A percentile compares a stretch with the other conserved stretches of the same genome.
Evolutionary conservation across 2,797 vertebrate genomes (phyloP).

Genomic region (Argyrosomus regius): DNA sequence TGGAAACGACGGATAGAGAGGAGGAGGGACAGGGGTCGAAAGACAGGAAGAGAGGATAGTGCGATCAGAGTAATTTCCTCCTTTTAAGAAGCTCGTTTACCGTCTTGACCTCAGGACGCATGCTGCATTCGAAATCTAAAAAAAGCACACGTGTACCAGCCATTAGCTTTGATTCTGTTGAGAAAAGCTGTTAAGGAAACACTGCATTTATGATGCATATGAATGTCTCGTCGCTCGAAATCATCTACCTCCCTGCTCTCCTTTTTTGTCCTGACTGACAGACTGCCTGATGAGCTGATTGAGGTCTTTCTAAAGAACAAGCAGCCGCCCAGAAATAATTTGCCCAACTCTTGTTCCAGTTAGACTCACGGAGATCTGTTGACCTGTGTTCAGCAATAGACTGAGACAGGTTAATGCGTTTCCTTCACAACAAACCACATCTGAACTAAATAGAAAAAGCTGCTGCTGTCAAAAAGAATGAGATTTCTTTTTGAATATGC

Average conservation of each 20-base stretch:
- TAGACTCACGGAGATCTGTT: slow-evolving; percentile 58
- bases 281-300: slow-evolving; percentile 50
- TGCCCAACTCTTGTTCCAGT: slow-evolving; percentile 43
- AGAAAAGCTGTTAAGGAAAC: slow-evolving; percentile 5
- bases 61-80: slow-evolving; percentile 53
- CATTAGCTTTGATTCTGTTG: slow-evolving; percentile 21
- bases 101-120: slow-evolving; percentile 32
- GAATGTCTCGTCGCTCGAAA: slow-evolving; percentile 32
- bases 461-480: slow-evolving; percentile 28
- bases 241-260: slow-evolving; percentile 30
- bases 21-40: slow-evolving; percentile 18
- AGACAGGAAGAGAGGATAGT: slow-evolving; percentile 26
- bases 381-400: slow-evolving; percentile 49
- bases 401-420: slow-evolving; percentile 62
- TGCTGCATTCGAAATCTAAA: slow-evolving; percentile 17
- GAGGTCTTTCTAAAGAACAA: slow-evolving; percentile 57
- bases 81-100: slow-evolving; percentile 42
- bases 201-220: slow-evolving; percentile 18
- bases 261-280: slow-evolving; percentile 33
- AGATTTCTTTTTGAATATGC: slow-evolving; percentile 25
- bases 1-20: slow-evolving; percentile 13
- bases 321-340: slow-evolving; percentile 55
- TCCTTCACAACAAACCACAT: slow-evolving; percentile 48
- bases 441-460: slow-evolving; percentile 49
- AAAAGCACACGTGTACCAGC: slow-evolving; percentile 4